phyloP scores from a whole-genome alignment of 2,797 vertebrate species.

The Bovichtus diacanthus region DNA sequence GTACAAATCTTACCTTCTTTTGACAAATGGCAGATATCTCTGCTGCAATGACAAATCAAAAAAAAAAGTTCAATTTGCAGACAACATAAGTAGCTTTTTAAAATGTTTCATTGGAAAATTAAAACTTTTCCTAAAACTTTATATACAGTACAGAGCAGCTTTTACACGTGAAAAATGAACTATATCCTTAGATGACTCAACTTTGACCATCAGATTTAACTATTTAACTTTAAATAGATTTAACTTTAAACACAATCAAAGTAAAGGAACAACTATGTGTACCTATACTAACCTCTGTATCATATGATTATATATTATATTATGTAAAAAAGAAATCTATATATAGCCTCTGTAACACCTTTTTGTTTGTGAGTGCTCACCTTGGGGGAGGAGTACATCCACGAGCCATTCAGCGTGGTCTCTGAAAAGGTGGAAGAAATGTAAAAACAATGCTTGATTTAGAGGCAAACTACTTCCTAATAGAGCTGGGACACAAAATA shows the following conservation, averaged over 20 bases:
- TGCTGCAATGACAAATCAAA: constrained; percentile 90
- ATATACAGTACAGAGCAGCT: background rate
- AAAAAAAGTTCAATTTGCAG: constrained; percentile 66
- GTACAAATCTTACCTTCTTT: constrained; percentile 94
- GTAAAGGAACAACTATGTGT: background rate
- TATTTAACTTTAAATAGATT: background rate
- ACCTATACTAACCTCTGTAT: background rate
- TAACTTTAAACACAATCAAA: background rate
- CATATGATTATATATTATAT: background rate
- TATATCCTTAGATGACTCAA: background rate
- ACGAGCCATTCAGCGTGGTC: constrained; percentile 98
- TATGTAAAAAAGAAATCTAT: too few species aligned
- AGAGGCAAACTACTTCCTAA: constrained; percentile 8
- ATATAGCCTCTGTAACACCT: constrained; percentile 18
- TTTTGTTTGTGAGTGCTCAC: constrained; percentile 84
- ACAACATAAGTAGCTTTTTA: constrained; percentile 9
- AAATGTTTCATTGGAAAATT: constrained; percentile 7
- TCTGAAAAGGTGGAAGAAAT: constrained; percentile 82
- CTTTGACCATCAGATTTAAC: background rate
- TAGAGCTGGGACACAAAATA: constrained; percentile 6
- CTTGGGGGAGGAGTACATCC: constrained; percentile 98
- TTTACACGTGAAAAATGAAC: background rate
- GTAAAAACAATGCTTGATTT: constrained; percentile 40
- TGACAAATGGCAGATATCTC: constrained; percentile 99
- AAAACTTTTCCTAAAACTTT: background rate